Conservation (phyloP, 1,140 invertebrate genomes). For the Plectrocnemia conspersa region DNA sequence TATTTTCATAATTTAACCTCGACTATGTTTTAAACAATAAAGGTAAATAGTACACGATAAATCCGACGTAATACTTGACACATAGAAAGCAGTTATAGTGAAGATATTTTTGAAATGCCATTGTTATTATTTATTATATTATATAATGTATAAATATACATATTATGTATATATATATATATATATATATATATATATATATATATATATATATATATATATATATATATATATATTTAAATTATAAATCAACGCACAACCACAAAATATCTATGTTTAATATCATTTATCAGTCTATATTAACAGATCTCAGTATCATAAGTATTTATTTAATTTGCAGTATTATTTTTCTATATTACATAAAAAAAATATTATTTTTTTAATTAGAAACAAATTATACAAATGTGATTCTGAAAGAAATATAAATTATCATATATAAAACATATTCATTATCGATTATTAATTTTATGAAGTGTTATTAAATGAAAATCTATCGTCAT, state of each 20-base stretch:
- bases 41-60: not conserved
- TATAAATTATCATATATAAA: conserved; percentile 4
- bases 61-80: not conserved
- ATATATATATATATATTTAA: conserved; percentile 26
- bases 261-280: conserved; percentile 1
- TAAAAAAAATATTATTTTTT: not conserved
- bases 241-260: conserved; percentile 25
- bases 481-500: conserved; percentile 7
- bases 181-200: no score
- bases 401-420: no score
- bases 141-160: not conserved
- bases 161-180: conserved; percentile 4
- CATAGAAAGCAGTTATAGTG: not conserved
- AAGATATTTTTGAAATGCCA: not conserved
- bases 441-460: conserved; percentile 7
- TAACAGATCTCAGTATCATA: not conserved
- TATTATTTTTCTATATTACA: conserved; percentile 14
- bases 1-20: not conserved
- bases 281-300: not conserved
- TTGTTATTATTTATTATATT: conserved; percentile 1
- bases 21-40: not conserved
- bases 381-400: no score
- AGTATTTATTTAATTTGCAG: conserved; percentile 3
- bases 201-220: conserved; percentile 28
- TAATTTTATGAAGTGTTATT: conserved; percentile 12